Evolutionary conservation across 2,888 invertebrate species (phyloP).

Genomic region (Drosophila aldrichi): DNA sequence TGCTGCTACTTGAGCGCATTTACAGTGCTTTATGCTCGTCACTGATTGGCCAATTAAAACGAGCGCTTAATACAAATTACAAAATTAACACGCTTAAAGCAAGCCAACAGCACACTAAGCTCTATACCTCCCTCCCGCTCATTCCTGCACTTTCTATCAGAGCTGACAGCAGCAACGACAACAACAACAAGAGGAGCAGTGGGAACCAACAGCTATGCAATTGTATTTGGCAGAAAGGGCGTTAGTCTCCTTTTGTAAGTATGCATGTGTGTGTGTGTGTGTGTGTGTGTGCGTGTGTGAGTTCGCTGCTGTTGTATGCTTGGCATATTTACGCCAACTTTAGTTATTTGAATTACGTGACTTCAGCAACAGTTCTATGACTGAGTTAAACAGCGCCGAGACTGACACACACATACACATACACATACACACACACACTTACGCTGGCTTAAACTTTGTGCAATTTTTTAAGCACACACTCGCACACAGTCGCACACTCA

Average conservation of each 20-base stretch:
- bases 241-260: constrained; percentile 12
- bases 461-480: constrained; percentile 23
- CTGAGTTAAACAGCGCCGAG: constrained; percentile 61
- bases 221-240: constrained; percentile 61
- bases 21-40: constrained; percentile 44
- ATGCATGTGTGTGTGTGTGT: background rate
- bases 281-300: constrained; percentile 18
- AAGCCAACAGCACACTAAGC: constrained; percentile 44
- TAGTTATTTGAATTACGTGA: constrained; percentile 84
- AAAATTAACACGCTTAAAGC: constrained; percentile 67
- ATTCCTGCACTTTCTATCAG: background rate
- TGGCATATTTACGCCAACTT: constrained; percentile 82
- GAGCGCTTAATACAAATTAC: constrained; percentile 65
- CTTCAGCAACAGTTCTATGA: constrained; percentile 81
- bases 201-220: constrained; percentile 48
- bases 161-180: constrained; percentile 24
- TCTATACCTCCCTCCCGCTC: background rate
- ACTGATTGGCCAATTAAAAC: constrained; percentile 65
- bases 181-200: constrained; percentile 28
- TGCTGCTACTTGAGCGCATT: constrained; percentile 34
- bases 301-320: constrained; percentile 67
- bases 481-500: constrained; percentile 17
- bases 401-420: constrained; percentile 20
- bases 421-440: constrained; percentile 5
- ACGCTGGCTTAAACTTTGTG: constrained; percentile 27